Evolutionary conservation across 2,113 vertebrate genomes (phyloP), one percentile per base, ranked within the genome.

Genomic region (Scolopax mira): DNA sequence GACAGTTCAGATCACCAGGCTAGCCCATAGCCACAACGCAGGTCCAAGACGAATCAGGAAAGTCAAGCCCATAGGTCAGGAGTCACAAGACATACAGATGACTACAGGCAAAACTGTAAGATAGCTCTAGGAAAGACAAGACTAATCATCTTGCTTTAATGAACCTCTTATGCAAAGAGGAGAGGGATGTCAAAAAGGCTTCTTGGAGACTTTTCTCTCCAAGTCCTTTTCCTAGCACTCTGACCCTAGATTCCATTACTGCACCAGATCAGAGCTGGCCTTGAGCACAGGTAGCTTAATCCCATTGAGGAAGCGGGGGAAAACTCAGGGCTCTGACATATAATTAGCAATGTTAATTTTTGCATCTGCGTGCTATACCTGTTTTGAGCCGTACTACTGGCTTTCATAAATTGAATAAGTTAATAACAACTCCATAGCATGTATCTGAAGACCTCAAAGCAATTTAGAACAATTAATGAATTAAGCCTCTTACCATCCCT

Each of bases 261-360:
- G 30, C 16, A 64, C 17, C 46, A 75, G 41, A 74, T 73, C 51
- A 89, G 64, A 85, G 8, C 46, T 60, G 70, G 80, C 44, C 49
- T 79, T 60, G 39, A 94, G 27, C 44, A 65, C 25, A 84, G 18
- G 7, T 37, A 65, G n/a, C 11, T 48, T 87, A 62, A 84, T 12
- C 46, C 44, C 74, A 55, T 48, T 4, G 2, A 44, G 6, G 44
- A 85, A 66, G 24, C 2, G 1, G 28, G 12, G 51, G 28, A 62
- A 77, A 85, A 60, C 33, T 35, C 39, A 85, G 33, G 33, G 22
- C 42, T 91, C 52, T 91, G 78, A 64, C 49, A 75, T 31, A 42
- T 85, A 75, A 94, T 89, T 89, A 93, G 8, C 25, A 85, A 89
- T 72, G 78, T 31, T 79, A 94, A 75, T 82, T 95, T 94, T 89